A percentile compares a stretch with the other conserved stretches of the same genome.
phyloP scores from a whole-genome alignment of 2,113 vertebrate genomes.

The Penelope pileata region DNA sequence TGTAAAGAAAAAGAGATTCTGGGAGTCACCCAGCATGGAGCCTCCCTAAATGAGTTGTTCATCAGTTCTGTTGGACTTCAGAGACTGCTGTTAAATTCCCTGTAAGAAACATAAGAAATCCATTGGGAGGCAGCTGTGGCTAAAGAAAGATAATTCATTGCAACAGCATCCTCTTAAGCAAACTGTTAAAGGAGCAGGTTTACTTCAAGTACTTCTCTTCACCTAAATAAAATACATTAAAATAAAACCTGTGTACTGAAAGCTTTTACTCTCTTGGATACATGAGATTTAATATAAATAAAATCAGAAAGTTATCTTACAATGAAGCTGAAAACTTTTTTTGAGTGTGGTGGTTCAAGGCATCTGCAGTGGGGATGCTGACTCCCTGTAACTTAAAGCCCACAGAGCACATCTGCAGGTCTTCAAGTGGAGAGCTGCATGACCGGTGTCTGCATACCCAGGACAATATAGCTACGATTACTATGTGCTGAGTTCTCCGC shows the following conservation, averaged over 20 bases:
- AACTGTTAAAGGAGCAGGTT: neutral
- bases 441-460: rapidly evolving
- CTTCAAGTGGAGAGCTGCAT: neutral
- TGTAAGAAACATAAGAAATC: conserved; percentile 58
- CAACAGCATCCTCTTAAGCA: conserved; percentile 2
- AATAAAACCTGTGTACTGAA: neutral
- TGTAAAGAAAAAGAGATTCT: conserved; percentile 33
- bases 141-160: conserved; percentile 52
- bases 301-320: neutral
- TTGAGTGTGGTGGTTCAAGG: neutral
- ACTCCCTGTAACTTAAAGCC: neutral
- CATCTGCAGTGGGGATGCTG: neutral
- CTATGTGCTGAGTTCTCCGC: neutral
- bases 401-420: neutral
- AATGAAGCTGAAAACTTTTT: neutral
- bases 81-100: conserved; percentile 33
- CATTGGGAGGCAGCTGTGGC: conserved; percentile 62
- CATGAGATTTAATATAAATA: neutral
- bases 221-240: neutral
- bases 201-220: neutral
- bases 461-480: neutral
- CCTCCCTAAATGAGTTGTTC: conserved; percentile 40
- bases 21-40: conserved; percentile 37
- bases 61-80: conserved; percentile 30
- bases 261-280: neutral